A percentile compares a stretch with the other conserved stretches of the same genome.
Evolutionary conservation across 2,113 vertebrate species (phyloP).

Genomic region (Hippocampus guttulatus): DNA sequence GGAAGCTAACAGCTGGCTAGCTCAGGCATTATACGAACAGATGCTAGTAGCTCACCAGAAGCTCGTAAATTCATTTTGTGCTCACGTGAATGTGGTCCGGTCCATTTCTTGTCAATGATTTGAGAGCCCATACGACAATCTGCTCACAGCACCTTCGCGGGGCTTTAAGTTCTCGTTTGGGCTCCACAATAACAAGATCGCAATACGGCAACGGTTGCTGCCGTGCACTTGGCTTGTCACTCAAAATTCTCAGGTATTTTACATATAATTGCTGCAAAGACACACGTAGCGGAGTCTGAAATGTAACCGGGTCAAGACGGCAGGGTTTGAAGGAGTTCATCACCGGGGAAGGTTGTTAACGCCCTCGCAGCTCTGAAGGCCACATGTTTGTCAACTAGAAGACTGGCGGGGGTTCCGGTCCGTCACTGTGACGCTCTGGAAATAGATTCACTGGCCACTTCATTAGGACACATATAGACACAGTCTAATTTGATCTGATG

Average conservation of each 20-base stretch:
- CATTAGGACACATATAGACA: neutral
- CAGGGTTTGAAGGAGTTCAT: neutral
- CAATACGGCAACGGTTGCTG: too few species aligned
- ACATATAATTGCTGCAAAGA: too few species aligned
- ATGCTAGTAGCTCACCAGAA: neutral
- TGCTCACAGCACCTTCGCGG: too few species aligned
- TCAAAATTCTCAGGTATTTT: too few species aligned
- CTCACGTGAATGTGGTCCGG: neutral
- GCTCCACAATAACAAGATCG: too few species aligned
- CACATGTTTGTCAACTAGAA: neutral
- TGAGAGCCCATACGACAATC: neutral
- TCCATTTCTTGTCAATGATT: conserved; percentile 6
- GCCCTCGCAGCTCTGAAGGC: neutral
- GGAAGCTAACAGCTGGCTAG: conserved; percentile 24
- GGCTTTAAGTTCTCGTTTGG: too few species aligned
- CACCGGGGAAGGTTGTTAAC: neutral
- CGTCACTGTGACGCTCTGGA: neutral
- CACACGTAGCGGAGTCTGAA: too few species aligned
- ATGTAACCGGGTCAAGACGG: too few species aligned
- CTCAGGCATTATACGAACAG: conserved; percentile 1
- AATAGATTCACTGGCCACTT: neutral
- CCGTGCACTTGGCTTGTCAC: too few species aligned
- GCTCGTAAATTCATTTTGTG: conserved; percentile 4
- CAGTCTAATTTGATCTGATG: neutral
- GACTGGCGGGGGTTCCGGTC: neutral